A percentile compares a stretch with the other conserved stretches of the same genome.
Conservation (phyloP, 2,113 vertebrate species). For the Zosterops borbonicus region DNA sequence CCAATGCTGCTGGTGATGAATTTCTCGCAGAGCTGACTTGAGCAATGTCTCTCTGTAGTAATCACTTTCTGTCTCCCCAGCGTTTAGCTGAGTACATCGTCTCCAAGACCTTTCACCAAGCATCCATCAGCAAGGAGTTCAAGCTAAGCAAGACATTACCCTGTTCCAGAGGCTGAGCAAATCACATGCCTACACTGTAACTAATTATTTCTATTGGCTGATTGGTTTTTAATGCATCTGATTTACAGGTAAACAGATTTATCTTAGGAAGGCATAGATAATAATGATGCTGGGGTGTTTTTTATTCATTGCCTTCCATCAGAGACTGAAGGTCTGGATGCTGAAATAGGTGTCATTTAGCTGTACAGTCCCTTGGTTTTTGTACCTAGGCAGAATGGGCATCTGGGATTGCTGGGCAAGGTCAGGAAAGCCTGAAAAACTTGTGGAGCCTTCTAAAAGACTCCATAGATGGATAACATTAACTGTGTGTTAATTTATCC, state of each 20-base stretch:
- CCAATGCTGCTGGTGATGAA: constrained; percentile 59
- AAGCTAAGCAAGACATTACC: constrained; percentile 16
- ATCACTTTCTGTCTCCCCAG: constrained; percentile 55
- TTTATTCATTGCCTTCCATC: background rate
- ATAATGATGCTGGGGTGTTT: background rate
- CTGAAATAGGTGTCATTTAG: background rate
- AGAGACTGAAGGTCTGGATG: background rate
- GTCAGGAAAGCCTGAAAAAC: background rate
- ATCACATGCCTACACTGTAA: constrained; percentile 1
- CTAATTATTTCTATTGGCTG: constrained; percentile 59
- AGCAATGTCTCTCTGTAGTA: constrained; percentile 47
- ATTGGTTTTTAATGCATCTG: constrained; percentile 48
- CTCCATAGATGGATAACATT: background rate
- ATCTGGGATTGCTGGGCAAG: background rate
- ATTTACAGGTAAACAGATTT: constrained; percentile 66
- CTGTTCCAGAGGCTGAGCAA: constrained; percentile 40
- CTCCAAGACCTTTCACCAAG: constrained; percentile 45
- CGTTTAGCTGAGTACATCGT: constrained; percentile 39
- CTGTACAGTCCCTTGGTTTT: background rate
- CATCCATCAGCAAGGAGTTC: constrained; percentile 27
- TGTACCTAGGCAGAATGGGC: background rate
- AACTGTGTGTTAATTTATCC: background rate
- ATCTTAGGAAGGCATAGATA: constrained; percentile 35
- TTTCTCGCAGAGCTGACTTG: constrained; percentile 66
- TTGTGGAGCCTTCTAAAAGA: background rate